Evolutionary conservation across 2,113 vertebrate genomes (phyloP).

Genomic region (Morphnarchus princeps): DNA sequence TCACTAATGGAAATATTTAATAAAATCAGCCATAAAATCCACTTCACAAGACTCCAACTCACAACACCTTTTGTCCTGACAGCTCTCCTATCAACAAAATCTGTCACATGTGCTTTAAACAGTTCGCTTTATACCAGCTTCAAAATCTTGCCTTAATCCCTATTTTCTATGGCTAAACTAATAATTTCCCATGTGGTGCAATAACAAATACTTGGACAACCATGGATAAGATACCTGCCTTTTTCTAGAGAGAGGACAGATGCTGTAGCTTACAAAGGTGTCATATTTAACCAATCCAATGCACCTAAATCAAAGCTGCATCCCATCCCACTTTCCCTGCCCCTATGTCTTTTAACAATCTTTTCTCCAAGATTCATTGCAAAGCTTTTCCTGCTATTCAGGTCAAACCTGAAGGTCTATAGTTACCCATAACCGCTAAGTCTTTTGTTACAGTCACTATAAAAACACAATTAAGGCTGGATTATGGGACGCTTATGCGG

Average conservation of each 20-base stretch:
- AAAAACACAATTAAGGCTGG: slow-evolving; percentile 47
- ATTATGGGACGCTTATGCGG: not conserved
- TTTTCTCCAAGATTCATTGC: not conserved
- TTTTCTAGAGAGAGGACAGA: not conserved
- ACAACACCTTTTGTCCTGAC: not conserved
- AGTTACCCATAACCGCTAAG: not conserved
- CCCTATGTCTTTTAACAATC: not conserved
- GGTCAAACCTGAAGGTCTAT: not conserved
- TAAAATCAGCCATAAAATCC: not conserved
- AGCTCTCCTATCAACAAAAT: not conserved
- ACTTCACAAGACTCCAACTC: not conserved
- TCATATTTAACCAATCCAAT: not conserved
- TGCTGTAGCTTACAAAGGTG: not conserved
- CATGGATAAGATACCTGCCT: not conserved
- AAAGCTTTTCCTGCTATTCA: not conserved
- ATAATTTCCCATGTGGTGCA: not conserved
- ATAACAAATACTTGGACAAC: not conserved
- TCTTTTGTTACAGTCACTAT: slow-evolving; percentile 51
- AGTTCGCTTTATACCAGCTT: not conserved
- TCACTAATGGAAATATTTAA: not conserved
- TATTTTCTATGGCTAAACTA: not conserved
- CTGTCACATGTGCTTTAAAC: not conserved
- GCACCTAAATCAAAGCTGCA: not conserved
- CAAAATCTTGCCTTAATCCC: not conserved
- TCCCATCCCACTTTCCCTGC: not conserved